phyloP scores from a whole-genome alignment of 1,140 invertebrate species.

The Schlechtendalia chinensis region DNA sequence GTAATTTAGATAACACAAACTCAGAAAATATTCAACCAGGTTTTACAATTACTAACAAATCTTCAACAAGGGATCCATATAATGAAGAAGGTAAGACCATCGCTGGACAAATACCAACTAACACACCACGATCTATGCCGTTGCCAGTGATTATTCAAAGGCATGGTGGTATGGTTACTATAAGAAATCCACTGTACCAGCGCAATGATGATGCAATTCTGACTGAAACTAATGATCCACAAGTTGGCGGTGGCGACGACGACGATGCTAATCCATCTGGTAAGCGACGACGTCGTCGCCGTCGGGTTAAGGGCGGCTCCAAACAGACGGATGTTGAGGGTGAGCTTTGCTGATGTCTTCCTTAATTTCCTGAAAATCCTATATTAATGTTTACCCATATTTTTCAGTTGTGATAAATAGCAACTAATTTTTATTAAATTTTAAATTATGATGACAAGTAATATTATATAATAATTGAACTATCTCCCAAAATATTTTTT shows the following conservation, averaged over 20 bases:
- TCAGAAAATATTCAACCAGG: conserved; percentile 44
- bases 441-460: background rate
- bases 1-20: conserved; percentile 21
- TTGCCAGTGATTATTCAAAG: conserved; percentile 67
- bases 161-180: conserved; percentile 77
- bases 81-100: conserved; percentile 33
- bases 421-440: background rate
- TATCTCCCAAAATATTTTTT: conserved; percentile 23
- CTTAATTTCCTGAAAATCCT: conserved; percentile 21
- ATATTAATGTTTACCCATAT: background rate
- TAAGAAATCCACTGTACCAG: conserved; percentile 67
- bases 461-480: background rate
- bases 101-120: conserved; percentile 43
- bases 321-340: conserved; percentile 63
- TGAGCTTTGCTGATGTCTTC: conserved; percentile 55
- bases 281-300: conserved; percentile 57
- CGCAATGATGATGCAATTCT: conserved; percentile 57
- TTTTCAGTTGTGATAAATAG: background rate
- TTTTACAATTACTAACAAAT: conserved; percentile 39
- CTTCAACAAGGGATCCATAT: conserved; percentile 7
- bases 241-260: conserved; percentile 42
- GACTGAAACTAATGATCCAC: conserved; percentile 52
- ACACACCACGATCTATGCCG: conserved; percentile 20
- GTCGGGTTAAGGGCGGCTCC: conserved; percentile 54
- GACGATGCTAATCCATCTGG: conserved; percentile 55